These are phyloP conservation scores for Caenorhabditis latens DNA, from an alignment of 1,140 invertebrate species.

Conservation along the genomic window DNA sequence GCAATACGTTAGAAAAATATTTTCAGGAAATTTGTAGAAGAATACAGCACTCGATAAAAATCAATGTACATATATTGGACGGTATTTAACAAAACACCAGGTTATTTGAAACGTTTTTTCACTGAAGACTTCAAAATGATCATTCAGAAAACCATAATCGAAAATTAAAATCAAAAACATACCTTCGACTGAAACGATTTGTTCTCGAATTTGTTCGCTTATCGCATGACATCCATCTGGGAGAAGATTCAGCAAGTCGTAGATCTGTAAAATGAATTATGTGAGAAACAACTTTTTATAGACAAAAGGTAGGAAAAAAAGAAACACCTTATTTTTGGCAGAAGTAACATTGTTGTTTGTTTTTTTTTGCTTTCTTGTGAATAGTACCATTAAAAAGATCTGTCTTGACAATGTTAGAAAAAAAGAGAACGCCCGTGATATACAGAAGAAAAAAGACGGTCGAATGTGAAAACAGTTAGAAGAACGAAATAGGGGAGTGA, in stretches of 20 bases:
- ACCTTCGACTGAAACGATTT: slow-evolving; percentile 52
- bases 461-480: not conserved
- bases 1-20: not conserved
- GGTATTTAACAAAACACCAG: too few species aligned
- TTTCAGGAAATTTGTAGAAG: not conserved
- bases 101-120: too few species aligned
- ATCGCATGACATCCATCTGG: slow-evolving; percentile 7
- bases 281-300: not conserved
- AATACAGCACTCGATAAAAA: too few species aligned
- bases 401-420: too few species aligned
- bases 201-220: slow-evolving; percentile 47
- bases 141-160: not conserved
- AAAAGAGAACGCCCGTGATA: not conserved
- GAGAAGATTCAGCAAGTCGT: slow-evolving; percentile 46
- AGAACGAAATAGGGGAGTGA: not conserved
- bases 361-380: too few species aligned
- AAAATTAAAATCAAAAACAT: not conserved
- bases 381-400: too few species aligned
- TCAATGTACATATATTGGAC: too few species aligned
- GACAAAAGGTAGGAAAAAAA: too few species aligned
- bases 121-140: not conserved
- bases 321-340: too few species aligned
- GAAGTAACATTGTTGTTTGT: too few species aligned
- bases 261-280: slow-evolving; percentile 44
- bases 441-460: not conserved